Percentiles rank a stretch among this genome's conserved stretches.
Conservation (phyloP, 2,797 vertebrate species). For the Bradypodion pumilum region DNA sequence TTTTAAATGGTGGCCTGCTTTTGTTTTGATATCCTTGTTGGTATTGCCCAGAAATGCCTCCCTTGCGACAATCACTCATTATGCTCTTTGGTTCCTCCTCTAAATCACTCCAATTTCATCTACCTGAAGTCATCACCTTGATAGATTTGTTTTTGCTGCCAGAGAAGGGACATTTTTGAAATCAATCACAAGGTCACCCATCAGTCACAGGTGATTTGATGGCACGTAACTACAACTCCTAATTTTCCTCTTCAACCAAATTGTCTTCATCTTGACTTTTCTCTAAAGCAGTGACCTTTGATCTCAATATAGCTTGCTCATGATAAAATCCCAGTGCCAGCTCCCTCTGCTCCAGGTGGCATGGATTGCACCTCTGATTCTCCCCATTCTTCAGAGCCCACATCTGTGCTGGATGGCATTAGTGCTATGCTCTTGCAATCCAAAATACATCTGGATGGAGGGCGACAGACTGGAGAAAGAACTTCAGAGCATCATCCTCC, state of each 20-base stretch:
- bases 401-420: too few species aligned
- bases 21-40: background rate
- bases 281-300: background rate
- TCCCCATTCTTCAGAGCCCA: too few species aligned
- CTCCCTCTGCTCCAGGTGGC: too few species aligned
- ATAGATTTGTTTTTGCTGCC: background rate
- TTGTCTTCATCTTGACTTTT: background rate
- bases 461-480: too few species aligned
- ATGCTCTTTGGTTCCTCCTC: background rate
- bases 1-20: background rate
- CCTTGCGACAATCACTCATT: background rate
- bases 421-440: too few species aligned
- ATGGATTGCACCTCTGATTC: too few species aligned
- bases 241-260: background rate
- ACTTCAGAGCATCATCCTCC: too few species aligned
- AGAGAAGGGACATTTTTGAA: too few species aligned
- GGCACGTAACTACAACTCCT: too few species aligned
- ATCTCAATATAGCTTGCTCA: background rate
- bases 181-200: too few species aligned
- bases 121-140: background rate
- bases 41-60: background rate
- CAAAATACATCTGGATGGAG: too few species aligned
- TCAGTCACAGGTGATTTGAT: too few species aligned
- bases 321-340: background rate
- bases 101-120: background rate